Evolutionary conservation across 2,797 vertebrate species (phyloP).

Genomic region (Amniataba percoides): DNA sequence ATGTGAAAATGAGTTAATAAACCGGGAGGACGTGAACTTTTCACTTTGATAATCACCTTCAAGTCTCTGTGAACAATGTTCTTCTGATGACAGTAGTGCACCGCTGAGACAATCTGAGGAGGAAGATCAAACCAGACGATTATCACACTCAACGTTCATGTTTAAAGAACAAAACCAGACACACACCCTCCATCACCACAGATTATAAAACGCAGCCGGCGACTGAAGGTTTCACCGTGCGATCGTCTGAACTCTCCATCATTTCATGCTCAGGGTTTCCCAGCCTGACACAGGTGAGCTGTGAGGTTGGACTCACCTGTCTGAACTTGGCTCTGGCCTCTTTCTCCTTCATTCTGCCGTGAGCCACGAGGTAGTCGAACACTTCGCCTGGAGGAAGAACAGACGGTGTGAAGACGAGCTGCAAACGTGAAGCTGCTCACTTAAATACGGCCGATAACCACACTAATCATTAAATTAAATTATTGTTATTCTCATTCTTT

Average conservation of each 20-base stretch:
- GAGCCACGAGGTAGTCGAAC: conserved; percentile 93
- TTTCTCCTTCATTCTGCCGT: conserved; percentile 97
- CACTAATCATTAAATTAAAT: no score
- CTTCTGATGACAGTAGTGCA: conserved; percentile 96
- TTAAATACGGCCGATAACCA: neutral
- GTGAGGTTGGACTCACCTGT: conserved; percentile 83
- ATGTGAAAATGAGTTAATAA: neutral
- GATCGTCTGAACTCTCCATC: neutral
- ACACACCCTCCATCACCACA: neutral
- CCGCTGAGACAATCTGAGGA: conserved; percentile 91
- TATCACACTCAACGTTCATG: neutral
- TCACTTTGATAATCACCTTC: conserved; percentile 84
- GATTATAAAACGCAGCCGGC: neutral
- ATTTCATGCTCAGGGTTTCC: no score
- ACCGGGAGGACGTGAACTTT: neutral
- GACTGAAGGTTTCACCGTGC: neutral
- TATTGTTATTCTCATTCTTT: no score
- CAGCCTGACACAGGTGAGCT: neutral
- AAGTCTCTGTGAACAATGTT: conserved; percentile 96
- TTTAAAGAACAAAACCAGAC: neutral
- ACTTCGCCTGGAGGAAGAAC: conserved; percentile 88
- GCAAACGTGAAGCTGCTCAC: neutral
- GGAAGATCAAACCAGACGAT: conserved; percentile 2
- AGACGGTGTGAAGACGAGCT: neutral
- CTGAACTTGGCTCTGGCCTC: conserved; percentile 95